Percentiles rank a stretch among this genome's conserved stretches.
These are phyloP conservation scores for Bubo blakistoni DNA, from an alignment of 2,113 vertebrate genomes.

Conservation along the genomic window DNA sequence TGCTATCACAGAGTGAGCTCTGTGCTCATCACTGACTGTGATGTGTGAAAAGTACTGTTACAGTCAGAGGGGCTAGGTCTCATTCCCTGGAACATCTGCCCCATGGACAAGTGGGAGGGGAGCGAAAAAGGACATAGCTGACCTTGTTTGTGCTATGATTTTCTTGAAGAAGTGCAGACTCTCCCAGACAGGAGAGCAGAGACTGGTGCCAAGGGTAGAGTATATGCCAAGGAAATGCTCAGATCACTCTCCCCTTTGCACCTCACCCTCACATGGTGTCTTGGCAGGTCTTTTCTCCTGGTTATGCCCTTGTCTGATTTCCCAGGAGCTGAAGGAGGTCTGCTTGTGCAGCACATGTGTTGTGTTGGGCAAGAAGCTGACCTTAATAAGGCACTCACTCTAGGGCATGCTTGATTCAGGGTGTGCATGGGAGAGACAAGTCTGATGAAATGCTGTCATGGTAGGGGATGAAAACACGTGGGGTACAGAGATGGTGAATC, in stretches of 20 bases:
- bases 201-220: background rate
- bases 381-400: background rate
- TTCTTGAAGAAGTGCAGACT: background rate
- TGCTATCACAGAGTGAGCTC: background rate
- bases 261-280: background rate
- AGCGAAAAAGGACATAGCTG: background rate
- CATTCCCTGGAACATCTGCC: background rate
- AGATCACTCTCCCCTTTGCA: background rate
- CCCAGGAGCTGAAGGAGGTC: background rate
- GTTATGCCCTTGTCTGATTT: background rate
- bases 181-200: background rate
- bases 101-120: background rate
- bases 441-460: background rate
- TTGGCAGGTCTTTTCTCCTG: background rate
- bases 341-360: background rate
- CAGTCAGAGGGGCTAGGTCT: background rate
- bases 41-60: background rate
- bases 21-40: background rate
- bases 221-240: background rate
- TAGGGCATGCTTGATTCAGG: background rate
- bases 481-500: background rate
- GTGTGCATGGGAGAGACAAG: background rate
- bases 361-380: background rate
- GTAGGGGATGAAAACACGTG: background rate
- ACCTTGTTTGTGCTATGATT: background rate